phyloP scores from a whole-genome alignment of 2,888 invertebrate genomes.

The Erynnis tages region DNA sequence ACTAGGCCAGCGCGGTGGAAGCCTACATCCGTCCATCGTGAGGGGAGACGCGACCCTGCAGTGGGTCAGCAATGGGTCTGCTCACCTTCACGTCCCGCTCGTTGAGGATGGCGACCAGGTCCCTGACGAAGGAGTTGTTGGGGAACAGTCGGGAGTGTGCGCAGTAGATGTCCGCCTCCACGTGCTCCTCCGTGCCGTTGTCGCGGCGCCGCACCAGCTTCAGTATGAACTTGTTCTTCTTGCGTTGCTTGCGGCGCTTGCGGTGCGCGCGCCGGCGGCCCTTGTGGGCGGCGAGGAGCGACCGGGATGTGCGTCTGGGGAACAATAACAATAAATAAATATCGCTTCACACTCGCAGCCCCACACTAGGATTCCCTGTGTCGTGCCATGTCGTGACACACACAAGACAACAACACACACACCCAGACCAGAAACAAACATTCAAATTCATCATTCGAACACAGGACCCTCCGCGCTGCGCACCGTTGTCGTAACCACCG shows the following conservation, averaged over 20 bases:
- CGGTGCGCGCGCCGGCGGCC: slow-evolving; percentile 36
- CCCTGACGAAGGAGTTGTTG: slow-evolving; percentile 66
- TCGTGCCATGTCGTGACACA: too few species aligned
- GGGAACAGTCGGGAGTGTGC: slow-evolving; percentile 54
- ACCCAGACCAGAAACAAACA: too few species aligned
- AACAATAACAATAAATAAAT: too few species aligned
- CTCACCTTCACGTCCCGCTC: slow-evolving; percentile 55
- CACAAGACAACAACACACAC: too few species aligned
- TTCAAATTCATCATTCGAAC: too few species aligned
- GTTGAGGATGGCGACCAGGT: slow-evolving; percentile 64
- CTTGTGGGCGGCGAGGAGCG: slow-evolving; percentile 53
- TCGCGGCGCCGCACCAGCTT: slow-evolving; percentile 46
- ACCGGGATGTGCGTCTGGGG: slow-evolving; percentile 65
- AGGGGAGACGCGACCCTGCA: not conserved
- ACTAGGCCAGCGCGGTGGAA: too few species aligned
- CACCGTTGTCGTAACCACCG: too few species aligned
- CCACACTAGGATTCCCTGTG: too few species aligned
- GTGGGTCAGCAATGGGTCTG: not conserved
- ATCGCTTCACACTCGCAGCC: too few species aligned
- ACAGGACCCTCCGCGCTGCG: too few species aligned
- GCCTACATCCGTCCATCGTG: too few species aligned
- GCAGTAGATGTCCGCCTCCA: slow-evolving; percentile 65
- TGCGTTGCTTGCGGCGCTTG: slow-evolving; percentile 37
- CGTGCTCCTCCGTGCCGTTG: slow-evolving; percentile 55
- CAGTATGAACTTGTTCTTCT: slow-evolving; percentile 68